These are phyloP conservation scores for Paedocypris sp. DNA, from an alignment of 2,113 vertebrate genomes.

Conservation along the genomic window DNA sequence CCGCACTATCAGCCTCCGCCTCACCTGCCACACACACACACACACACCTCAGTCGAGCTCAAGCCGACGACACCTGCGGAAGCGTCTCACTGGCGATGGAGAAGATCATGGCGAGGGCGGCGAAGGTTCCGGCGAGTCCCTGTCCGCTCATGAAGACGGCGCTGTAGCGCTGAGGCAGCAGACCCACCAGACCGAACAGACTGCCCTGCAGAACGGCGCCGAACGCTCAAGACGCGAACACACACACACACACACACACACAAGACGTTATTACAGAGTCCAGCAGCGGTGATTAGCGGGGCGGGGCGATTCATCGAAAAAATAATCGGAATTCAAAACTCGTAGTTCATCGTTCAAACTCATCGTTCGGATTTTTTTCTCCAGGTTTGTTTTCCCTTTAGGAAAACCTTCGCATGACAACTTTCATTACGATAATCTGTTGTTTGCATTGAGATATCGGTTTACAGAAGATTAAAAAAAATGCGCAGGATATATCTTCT, in stretches of 20 bases:
- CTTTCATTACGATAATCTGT: too few species aligned
- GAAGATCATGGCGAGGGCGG: constrained; percentile 72
- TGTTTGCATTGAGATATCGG: too few species aligned
- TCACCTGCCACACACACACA: constrained; percentile 52
- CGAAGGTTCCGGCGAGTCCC: constrained; percentile 76
- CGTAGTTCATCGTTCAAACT: too few species aligned
- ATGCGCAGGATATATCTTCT: too few species aligned
- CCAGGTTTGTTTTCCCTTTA: too few species aligned
- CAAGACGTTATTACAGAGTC: not conserved
- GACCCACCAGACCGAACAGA: constrained; percentile 72
- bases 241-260: not conserved
- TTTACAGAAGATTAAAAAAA: too few species aligned
- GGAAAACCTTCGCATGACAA: too few species aligned
- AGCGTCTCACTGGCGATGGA: constrained; percentile 70
- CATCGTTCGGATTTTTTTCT: too few species aligned
- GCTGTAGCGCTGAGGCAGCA: constrained; percentile 71
- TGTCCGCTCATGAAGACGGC: constrained; percentile 77
- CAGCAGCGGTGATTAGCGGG: too few species aligned
- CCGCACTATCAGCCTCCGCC: constrained; percentile 50
- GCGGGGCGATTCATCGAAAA: not conserved
- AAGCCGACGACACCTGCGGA: not conserved
- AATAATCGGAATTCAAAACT: too few species aligned
- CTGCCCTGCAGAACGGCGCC: constrained; percentile 74
- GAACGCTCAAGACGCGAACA: constrained; percentile 55
- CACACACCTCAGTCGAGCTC: too few species aligned